Conservation (phyloP, 1,140 invertebrate genomes). For the Leptinotarsa lineolata region DNA sequence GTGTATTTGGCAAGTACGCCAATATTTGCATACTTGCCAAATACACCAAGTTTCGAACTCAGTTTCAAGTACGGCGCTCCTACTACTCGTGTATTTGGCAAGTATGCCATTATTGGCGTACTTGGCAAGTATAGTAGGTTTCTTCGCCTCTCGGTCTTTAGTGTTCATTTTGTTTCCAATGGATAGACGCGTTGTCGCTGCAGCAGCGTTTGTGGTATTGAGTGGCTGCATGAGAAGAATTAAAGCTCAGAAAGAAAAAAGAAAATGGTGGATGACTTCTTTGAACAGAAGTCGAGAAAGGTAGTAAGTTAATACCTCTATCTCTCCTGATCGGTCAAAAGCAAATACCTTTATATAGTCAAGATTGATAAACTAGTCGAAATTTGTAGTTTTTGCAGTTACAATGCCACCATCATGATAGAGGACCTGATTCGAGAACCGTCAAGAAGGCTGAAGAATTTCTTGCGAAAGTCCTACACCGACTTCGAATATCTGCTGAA, state of each 20-base stretch:
- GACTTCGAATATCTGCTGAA: too few species aligned
- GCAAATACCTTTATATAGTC: neutral
- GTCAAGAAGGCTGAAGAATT: neutral
- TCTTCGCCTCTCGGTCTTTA: too few species aligned
- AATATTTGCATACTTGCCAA: neutral
- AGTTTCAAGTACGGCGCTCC: conserved; percentile 1
- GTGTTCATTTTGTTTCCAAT: too few species aligned
- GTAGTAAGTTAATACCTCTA: too few species aligned
- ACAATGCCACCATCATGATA: neutral
- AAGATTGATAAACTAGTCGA: conserved; percentile 3
- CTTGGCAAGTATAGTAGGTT: neutral
- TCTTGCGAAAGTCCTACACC: too few species aligned
- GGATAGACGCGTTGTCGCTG: too few species aligned
- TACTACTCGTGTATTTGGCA: neutral
- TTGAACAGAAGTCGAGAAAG: too few species aligned
- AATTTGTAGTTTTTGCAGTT: neutral
- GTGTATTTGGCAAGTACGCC: too few species aligned
- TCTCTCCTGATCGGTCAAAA: neutral
- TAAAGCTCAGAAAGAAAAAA: too few species aligned
- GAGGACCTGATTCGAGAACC: conserved; percentile 7
- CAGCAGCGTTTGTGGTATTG: too few species aligned
- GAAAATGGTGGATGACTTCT: too few species aligned
- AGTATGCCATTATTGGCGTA: neutral
- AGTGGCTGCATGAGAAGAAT: too few species aligned
- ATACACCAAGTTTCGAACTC: neutral